Evolutionary conservation across 2,888 invertebrate species (phyloP).

Genomic region (Gasteruption jaculator): DNA sequence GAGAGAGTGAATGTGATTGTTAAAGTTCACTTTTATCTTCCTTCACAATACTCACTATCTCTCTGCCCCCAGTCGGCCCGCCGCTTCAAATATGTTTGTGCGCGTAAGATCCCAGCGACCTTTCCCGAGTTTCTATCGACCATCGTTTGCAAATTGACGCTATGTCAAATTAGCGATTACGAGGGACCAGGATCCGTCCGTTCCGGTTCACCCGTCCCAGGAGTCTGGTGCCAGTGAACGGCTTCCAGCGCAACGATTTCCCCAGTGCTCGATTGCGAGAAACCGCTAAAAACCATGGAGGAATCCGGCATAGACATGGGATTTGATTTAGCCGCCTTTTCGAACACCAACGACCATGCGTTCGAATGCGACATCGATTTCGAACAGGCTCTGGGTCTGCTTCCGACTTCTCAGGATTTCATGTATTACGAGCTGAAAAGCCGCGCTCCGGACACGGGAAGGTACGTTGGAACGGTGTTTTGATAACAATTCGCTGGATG

Average conservation of each 20-base stretch:
- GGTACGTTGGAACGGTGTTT: constrained; percentile 55
- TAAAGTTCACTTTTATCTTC: no score
- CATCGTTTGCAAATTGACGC: not conserved
- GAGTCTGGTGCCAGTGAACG: no score
- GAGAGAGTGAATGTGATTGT: no score
- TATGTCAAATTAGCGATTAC: no score
- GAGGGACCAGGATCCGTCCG: no score
- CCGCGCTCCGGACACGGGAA: constrained; percentile 59
- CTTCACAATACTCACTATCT: constrained; percentile 1
- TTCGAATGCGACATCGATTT: constrained; percentile 56
- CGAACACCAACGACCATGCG: constrained; percentile 56
- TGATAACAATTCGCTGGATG: no score
- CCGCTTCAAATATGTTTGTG: no score
- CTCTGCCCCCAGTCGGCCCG: not conserved
- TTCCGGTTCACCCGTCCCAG: constrained; percentile 2
- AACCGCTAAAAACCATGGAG: constrained; percentile 51
- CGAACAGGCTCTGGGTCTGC: constrained; percentile 57
- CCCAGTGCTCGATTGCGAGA: no score
- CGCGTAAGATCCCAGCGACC: constrained; percentile 1
- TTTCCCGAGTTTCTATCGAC: not conserved
- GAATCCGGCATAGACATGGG: constrained; percentile 65
- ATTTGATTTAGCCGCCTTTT: constrained; percentile 61
- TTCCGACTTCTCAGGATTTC: constrained; percentile 57
- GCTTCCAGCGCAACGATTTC: no score
- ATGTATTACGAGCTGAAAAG: constrained; percentile 64